A percentile compares a stretch with the other conserved stretches of the same genome.
These are phyloP conservation scores for Papilio xuthus DNA, from an alignment of 1,140 invertebrate species.

Conservation along the genomic window DNA sequence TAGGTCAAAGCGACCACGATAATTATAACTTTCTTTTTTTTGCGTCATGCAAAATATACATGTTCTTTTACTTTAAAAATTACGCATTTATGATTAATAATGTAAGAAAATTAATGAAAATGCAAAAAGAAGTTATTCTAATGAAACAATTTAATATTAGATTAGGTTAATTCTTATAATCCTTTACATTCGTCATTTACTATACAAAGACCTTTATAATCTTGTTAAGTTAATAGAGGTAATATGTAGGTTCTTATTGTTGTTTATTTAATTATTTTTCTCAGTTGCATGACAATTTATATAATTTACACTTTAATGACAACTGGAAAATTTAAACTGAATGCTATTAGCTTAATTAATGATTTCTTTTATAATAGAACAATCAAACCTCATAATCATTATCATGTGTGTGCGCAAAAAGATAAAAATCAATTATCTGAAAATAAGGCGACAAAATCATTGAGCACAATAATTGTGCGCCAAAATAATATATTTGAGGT, in stretches of 20 bases:
- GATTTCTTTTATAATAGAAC: too few relatives aligned
- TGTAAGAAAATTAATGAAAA: neutral
- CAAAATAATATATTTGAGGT: neutral
- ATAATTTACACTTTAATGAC: neutral
- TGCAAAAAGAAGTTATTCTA: neutral
- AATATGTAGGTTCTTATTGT: neutral
- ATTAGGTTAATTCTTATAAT: neutral
- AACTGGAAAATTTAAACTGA: too few relatives aligned
- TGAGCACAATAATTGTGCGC: neutral
- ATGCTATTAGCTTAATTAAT: too few relatives aligned
- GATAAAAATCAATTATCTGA: neutral
- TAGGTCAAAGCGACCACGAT: slow-evolving; percentile 8
- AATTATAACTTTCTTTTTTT: neutral
- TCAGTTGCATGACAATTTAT: neutral
- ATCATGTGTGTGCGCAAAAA: too few relatives aligned
- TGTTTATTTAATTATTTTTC: neutral
- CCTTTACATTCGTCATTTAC: neutral
- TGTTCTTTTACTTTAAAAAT: neutral
- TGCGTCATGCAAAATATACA: neutral
- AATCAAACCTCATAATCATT: too few relatives aligned
- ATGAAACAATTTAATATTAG: neutral
- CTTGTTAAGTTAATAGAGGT: neutral
- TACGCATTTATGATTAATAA: neutral
- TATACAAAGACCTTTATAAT: neutral
- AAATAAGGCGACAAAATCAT: neutral